phyloP scores from a whole-genome alignment of 2,797 vertebrate genomes.

The Phylloscopus collybita region DNA sequence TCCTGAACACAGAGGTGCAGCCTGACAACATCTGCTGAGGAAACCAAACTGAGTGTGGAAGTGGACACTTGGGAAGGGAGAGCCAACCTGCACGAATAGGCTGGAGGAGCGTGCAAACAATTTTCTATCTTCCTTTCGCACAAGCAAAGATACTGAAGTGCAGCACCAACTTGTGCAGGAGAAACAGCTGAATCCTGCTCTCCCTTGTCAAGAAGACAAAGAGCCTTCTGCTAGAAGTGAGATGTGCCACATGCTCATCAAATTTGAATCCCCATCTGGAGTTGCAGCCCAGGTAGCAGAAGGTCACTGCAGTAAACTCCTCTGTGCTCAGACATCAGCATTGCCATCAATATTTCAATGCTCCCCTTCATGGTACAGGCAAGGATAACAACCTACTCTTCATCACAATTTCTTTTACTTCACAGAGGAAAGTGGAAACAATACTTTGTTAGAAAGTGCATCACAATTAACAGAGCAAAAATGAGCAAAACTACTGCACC shows the following conservation, averaged over 20 bases:
- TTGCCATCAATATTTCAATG: neutral
- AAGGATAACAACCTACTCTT: neutral
- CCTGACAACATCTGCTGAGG: neutral
- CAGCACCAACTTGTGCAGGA: neutral
- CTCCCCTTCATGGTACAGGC: neutral
- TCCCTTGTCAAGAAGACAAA: conserved; percentile 20
- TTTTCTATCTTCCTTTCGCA: neutral
- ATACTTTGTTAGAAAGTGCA: neutral
- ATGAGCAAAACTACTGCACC: neutral
- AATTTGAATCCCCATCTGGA: neutral
- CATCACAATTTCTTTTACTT: neutral
- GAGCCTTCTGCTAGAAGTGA: neutral
- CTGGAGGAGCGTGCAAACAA: neutral
- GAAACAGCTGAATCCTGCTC: neutral
- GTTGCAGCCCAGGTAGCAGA: neutral
- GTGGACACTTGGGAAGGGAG: neutral
- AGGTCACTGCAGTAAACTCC: neutral
- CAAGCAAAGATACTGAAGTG: neutral
- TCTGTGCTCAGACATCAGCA: neutral
- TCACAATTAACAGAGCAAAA: neutral
- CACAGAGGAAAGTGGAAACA: neutral
- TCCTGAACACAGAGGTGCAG: neutral
- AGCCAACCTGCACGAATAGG: neutral
- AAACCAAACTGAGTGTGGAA: neutral
- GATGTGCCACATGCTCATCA: neutral